Percentiles rank a stretch among this genome's conserved stretches.
phyloP scores from a whole-genome alignment of 2,888 invertebrate genomes.

The Thalpophila matura region DNA sequence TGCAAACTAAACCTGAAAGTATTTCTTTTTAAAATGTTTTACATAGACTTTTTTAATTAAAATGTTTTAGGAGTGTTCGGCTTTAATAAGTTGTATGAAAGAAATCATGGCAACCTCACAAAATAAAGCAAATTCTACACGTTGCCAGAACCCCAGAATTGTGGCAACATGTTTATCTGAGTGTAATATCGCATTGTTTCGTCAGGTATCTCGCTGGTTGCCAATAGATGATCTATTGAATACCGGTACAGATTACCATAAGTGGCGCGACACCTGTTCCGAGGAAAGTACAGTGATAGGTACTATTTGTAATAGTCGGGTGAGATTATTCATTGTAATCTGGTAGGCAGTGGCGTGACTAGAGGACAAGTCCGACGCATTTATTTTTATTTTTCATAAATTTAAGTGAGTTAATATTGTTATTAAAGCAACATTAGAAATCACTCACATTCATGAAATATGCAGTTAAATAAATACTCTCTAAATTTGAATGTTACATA shows the following conservation, averaged over 20 bases:
- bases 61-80: too few relatives aligned
- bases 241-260: conserved; percentile 28
- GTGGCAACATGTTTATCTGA: conserved; percentile 43
- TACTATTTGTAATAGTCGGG: not conserved
- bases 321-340: not conserved
- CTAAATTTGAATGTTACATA: too few relatives aligned
- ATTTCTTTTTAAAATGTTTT: too few relatives aligned
- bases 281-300: not conserved
- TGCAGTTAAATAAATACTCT: too few relatives aligned
- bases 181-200: conserved; percentile 47
- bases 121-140: conserved; percentile 6
- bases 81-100: not conserved
- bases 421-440: too few relatives aligned
- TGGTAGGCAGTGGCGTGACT: too few relatives aligned
- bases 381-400: too few relatives aligned
- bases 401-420: too few relatives aligned
- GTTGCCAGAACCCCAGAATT: conserved; percentile 19
- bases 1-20: too few relatives aligned
- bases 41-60: too few relatives aligned
- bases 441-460: too few relatives aligned
- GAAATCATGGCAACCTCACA: conserved; percentile 2
- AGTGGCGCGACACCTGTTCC: conserved; percentile 35
- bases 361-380: too few relatives aligned
- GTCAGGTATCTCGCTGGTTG: conserved; percentile 22
- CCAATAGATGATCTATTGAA: conserved; percentile 42